phyloP scores from a whole-genome alignment of 1,140 invertebrate genomes.

The Temnothorax longispinosus region DNA sequence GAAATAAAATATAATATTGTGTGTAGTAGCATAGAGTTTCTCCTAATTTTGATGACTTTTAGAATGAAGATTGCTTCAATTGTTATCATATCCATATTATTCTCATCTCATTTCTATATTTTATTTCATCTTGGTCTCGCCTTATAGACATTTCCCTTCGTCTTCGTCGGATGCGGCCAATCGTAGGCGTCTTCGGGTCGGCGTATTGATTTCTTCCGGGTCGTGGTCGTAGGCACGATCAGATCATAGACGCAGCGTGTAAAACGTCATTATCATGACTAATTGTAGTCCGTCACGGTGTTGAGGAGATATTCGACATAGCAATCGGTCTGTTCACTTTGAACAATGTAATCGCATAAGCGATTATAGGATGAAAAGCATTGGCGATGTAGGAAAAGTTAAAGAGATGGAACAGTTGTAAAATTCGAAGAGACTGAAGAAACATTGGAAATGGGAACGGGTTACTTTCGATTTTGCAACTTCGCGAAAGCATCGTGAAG shows the following conservation, averaged over 20 bases:
- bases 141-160: not conserved
- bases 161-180: slow-evolving; percentile 50
- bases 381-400: not conserved
- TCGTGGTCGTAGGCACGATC: slow-evolving; percentile 72
- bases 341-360: slow-evolving; percentile 23
- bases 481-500: not conserved
- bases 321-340: slow-evolving; percentile 72
- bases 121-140: not conserved
- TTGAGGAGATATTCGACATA: slow-evolving; percentile 75
- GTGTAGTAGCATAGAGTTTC: not conserved
- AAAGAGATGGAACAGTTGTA: not conserved
- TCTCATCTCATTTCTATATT: not conserved
- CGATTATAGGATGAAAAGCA: not conserved
- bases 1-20: no score
- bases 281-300: slow-evolving; percentile 74
- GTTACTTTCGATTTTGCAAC: not conserved
- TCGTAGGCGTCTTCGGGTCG: slow-evolving; percentile 61
- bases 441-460: not conserved
- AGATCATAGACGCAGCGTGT: slow-evolving; percentile 54
- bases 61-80: not conserved
- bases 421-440: not conserved
- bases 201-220: slow-evolving; percentile 77
- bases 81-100: not conserved
- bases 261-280: slow-evolving; percentile 72
- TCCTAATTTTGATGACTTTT: no score